Base-by-base conservation (phyloP, 2,888 invertebrate genomes). In the Apotomis turbidana region DNA sequence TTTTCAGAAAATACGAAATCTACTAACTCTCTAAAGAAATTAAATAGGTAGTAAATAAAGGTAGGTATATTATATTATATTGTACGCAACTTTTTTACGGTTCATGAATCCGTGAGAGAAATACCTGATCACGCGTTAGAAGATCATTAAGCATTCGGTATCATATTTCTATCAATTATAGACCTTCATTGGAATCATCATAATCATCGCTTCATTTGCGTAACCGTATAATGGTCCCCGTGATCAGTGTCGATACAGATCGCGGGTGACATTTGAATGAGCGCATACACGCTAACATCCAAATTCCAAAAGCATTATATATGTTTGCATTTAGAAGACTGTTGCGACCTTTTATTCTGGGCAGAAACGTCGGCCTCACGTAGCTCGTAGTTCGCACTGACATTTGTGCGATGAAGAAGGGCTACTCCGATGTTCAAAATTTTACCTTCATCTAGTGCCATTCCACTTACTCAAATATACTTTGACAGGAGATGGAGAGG, bases 261-360 rank as follows among this genome's bases (percentile, higher is more conserved):
- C 70, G 54, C 69, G 54, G 49, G 41, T 80, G 81, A 79, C 83
- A 84, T 84, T 83, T 79, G 51, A 51, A 52, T 15, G n/a, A 41
- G 49, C 68, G 73, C 59, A 60, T 15, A 52, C 36, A 60, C 44
- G 10, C 49, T 9, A 13, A 9, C 12, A 9, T 41, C 5, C 27
- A 15, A 38, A 58, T 38, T 5, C 13, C 4, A 13, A 58, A 38
- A 10, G 58, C 38, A 49, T 15, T 49, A 66, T 44, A 12, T 57
- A 54, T 15, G 27, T 44, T 5, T n/a, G 12, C 9, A 4, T 15
- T 57, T 57, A 15, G 46, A 27, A 59, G 8, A 1, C 44, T 46
- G 6, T 46, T 57, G 27, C 0, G 55, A 5, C 55, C n/a, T 46
- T 66, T 44, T n/a, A 5, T 4, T 5, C 8, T 55, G n/a, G 36